phyloP scores from a whole-genome alignment of 2,113 vertebrate genomes.

The Pygoscelis adeliae region DNA sequence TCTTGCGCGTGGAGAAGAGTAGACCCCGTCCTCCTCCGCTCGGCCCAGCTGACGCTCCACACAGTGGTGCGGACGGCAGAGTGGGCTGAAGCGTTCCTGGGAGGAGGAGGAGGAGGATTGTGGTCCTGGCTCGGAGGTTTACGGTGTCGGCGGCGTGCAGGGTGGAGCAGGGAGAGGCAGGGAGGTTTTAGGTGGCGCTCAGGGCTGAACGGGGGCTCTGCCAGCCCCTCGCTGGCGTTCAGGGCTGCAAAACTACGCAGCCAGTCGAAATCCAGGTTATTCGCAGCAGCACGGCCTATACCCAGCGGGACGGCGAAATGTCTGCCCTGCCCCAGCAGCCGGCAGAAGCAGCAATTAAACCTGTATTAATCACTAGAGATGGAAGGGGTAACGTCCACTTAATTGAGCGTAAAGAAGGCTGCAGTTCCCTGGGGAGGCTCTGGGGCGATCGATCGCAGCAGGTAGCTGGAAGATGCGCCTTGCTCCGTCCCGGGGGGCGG shows the following conservation, averaged over 20 bases:
- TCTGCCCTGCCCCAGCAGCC: not conserved
- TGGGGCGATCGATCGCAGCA: not conserved
- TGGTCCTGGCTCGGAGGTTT: not conserved
- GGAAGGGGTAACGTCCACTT: not conserved
- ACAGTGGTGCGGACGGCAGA: fast-evolving
- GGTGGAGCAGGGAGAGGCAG: not conserved
- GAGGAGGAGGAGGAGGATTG: not conserved
- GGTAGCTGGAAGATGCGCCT: not conserved
- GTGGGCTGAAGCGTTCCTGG: not conserved
- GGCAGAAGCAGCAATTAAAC: not conserved
- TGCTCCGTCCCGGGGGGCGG: not conserved
- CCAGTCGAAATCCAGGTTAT: not conserved
- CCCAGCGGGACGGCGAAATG: not conserved
- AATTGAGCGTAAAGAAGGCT: not conserved
- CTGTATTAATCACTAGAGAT: not conserved
- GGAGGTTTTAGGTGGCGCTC: not conserved
- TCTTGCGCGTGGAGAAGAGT: fast-evolving
- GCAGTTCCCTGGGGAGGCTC: not conserved
- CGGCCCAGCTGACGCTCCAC: not conserved
- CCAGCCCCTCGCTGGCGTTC: not conserved
- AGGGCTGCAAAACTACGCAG: not conserved
- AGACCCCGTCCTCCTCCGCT: not conserved
- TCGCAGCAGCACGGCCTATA: not conserved
- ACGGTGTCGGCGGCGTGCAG: not conserved
- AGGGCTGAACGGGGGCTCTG: not conserved